These are phyloP conservation scores for Hyphantria cunea DNA, from an alignment of 1,140 invertebrate genomes.

Conservation along the genomic window DNA sequence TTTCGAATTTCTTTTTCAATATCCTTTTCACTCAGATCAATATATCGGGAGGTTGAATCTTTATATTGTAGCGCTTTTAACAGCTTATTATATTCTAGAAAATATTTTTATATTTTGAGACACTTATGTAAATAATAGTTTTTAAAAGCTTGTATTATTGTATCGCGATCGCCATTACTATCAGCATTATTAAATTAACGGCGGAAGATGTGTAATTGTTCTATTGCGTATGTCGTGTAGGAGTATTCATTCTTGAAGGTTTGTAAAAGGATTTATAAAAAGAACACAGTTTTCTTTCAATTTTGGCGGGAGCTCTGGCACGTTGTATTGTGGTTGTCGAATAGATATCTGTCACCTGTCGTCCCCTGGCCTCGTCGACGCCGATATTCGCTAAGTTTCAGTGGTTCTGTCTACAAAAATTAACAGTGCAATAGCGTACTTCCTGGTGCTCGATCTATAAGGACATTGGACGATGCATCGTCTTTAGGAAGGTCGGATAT, in stretches of 20 bases:
- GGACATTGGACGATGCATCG: slow-evolving; percentile 68
- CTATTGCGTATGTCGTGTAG: slow-evolving; percentile 31
- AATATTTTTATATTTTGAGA: slow-evolving; percentile 12
- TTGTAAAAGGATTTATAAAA: slow-evolving; percentile 52
- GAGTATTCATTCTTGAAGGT: slow-evolving; percentile 29
- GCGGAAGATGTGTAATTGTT: slow-evolving; percentile 33
- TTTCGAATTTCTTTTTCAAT: slow-evolving; percentile 30
- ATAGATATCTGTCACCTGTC: slow-evolving; percentile 75
- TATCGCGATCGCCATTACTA: slow-evolving; percentile 56
- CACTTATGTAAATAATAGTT: slow-evolving; percentile 19
- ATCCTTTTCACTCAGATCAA: slow-evolving; percentile 20
- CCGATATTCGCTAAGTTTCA: slow-evolving; percentile 53
- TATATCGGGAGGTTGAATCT: neutral
- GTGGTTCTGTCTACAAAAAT: slow-evolving; percentile 59
- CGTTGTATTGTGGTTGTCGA: slow-evolving; percentile 60
- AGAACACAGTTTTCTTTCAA: slow-evolving; percentile 67
- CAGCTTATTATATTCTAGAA: neutral
- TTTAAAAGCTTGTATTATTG: slow-evolving; percentile 12
- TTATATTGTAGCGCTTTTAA: too few species aligned
- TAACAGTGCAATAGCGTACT: slow-evolving; percentile 68
- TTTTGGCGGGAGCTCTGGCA: slow-evolving; percentile 74
- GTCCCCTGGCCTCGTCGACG: slow-evolving; percentile 60
- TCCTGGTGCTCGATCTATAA: slow-evolving; percentile 63
- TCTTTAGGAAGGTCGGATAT: slow-evolving; percentile 67
- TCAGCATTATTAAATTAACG: slow-evolving; percentile 38